A percentile compares a stretch with the other conserved stretches of the same genome.
These are phyloP conservation scores for Diarsia dahlii DNA, from an alignment of 2,888 invertebrate species.

Conservation along the genomic window DNA sequence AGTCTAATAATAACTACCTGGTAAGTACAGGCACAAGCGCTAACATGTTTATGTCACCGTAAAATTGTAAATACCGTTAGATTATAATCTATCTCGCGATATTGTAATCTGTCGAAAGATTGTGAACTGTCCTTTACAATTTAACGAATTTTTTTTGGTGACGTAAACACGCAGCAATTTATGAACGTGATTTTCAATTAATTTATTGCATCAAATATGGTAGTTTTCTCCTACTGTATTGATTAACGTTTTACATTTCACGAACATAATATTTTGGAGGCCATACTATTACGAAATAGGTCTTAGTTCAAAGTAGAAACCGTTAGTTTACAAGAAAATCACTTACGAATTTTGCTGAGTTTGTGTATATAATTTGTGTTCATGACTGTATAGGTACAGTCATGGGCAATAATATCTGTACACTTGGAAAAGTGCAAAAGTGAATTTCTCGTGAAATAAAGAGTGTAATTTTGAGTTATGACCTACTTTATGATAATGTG, in stretches of 20 bases:
- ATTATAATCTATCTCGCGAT: too few relatives aligned
- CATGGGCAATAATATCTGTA: too few relatives aligned
- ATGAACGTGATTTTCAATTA: not conserved
- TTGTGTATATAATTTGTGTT: not conserved
- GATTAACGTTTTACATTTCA: not conserved
- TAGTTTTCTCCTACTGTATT: not conserved
- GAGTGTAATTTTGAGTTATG: too few relatives aligned
- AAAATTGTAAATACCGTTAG: too few relatives aligned
- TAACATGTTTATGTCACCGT: not conserved
- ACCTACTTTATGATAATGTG: too few relatives aligned
- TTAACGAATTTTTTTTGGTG: too few relatives aligned
- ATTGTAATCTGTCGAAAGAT: too few relatives aligned
- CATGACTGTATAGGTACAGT: too few relatives aligned
- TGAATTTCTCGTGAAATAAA: too few relatives aligned
- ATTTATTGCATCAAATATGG: too few relatives aligned
- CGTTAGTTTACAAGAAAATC: not conserved
- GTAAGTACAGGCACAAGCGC: not conserved
- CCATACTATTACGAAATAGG: not conserved
- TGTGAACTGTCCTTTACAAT: too few relatives aligned
- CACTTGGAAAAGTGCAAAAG: too few relatives aligned
- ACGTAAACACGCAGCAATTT: not conserved
- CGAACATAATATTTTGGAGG: not conserved
- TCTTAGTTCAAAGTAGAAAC: not conserved
- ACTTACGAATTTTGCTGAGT: not conserved
- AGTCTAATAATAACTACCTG: slow-evolving; percentile 13